Evolutionary conservation across 2,797 vertebrate species (phyloP), one percentile per base, ranked within the genome.

Genomic region (Sternotherus odoratus): DNA sequence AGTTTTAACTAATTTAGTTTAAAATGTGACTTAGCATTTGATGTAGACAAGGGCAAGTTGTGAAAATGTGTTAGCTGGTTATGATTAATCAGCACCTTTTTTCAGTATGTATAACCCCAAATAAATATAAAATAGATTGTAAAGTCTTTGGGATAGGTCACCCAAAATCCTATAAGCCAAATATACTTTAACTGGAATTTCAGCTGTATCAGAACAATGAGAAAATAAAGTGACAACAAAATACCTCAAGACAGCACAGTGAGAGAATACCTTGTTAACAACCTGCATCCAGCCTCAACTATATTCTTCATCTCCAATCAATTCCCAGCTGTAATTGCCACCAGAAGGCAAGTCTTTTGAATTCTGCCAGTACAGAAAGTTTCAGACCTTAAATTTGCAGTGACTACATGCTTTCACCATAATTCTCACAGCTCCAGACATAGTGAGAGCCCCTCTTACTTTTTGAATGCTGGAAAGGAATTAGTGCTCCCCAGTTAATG

Each of bases 301-400:
- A 33, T 33, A 19, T 17, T 48, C 74, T 77, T 50, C 10, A 33
- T 77, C 10, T 50, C 75, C 49, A 60, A 33, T 2, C 48, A 77
- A 50, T 48, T 8, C 16, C 8, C 51, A 46, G 46, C 15, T 63
- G 8, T 30, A 83, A 50, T 28, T 60, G 36, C 49, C 89, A 82
- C 33, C 78, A 46, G 1, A n/a, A 56, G 30, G 48, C 0, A 1
- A 82, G 30, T n/a, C 30, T 60, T 53, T 50, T 60, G 33, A 69
- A 15, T 60, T 46, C 17, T 54, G 78, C 9, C 21, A 87, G 30
- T 77, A 9, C 36, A 46, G 63, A 72, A 30, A 8, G 48, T 13
- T 66, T 66, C 36, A 3, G 69, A 63, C 23, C n/a, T 33, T 88
- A 26, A 43, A 10, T 5, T 30, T 77, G 19, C n/a, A 5, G 60